Conservation (phyloP, 2,797 vertebrate species). For the Neoniphon sammara region DNA sequence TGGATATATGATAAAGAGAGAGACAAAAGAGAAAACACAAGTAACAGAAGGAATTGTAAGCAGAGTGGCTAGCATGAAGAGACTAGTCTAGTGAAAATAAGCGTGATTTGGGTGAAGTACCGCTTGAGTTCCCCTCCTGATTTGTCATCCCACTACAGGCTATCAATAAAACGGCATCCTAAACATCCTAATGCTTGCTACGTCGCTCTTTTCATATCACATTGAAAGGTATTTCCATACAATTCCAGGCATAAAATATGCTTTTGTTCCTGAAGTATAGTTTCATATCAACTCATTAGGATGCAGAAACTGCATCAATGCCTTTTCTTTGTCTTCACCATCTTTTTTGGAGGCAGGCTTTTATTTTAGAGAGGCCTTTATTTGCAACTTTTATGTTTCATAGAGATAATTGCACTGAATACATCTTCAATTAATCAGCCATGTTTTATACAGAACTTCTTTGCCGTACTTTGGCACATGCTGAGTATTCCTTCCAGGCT, state of each 20-base stretch:
- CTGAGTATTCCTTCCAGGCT: no score
- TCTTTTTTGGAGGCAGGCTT: no score
- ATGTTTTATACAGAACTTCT: no score
- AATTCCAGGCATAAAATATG: background rate
- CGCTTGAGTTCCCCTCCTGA: background rate
- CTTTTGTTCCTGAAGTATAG: background rate
- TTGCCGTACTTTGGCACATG: no score
- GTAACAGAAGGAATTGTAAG: slow-evolving; percentile 4
- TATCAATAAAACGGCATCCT: slow-evolving; percentile 14
- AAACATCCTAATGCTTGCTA: slow-evolving; percentile 12
- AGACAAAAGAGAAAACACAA: background rate
- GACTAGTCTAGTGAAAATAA: background rate
- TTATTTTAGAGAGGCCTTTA: no score
- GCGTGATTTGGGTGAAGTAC: background rate
- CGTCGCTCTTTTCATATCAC: slow-evolving; percentile 24
- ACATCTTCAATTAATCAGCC: no score
- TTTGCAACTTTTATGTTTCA: no score
- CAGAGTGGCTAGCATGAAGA: slow-evolving; percentile 17
- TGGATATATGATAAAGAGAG: slow-evolving; percentile 24
- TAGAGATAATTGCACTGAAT: no score
- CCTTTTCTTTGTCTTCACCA: no score
- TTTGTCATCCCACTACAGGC: background rate
- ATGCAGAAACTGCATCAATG: background rate
- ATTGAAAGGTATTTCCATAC: background rate
- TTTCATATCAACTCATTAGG: no score